Conservation (phyloP, 2,797 vertebrate genomes). For the Sebastes trivittatus region DNA sequence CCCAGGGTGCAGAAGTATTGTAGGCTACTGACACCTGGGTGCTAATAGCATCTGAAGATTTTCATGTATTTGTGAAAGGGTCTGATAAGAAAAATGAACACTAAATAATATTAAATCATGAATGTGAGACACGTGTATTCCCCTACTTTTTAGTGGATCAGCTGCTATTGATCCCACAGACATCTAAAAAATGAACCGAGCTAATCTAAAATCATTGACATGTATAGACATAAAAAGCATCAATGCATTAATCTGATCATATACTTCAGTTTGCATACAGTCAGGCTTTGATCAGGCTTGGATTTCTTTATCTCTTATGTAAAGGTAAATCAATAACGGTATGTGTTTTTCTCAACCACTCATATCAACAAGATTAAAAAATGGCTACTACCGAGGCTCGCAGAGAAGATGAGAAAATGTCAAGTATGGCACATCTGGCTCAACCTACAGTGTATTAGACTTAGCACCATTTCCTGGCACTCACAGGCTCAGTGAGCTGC, state of each 20-base stretch:
- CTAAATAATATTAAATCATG: not conserved
- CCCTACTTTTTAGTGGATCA: not conserved
- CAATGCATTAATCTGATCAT: not conserved
- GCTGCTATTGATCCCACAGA: not conserved
- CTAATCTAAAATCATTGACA: not conserved
- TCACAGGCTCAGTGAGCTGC: constrained; percentile 7
- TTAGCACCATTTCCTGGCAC: constrained; percentile 32
- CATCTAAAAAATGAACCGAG: not conserved
- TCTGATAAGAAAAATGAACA: not conserved
- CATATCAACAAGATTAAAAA: not conserved
- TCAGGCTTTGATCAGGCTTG: not conserved
- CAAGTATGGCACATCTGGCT: constrained; percentile 30
- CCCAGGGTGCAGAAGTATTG: too few relatives aligned
- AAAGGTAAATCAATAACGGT: not conserved
- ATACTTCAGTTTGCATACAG: not conserved
- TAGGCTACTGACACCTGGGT: too few relatives aligned
- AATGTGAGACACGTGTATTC: not conserved
- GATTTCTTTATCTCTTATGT: not conserved
- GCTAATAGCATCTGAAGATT: not conserved
- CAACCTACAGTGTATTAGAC: constrained; percentile 14
- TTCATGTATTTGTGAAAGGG: not conserved
- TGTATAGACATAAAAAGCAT: not conserved
- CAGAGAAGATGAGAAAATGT: constrained; percentile 1
- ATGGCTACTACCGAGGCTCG: not conserved
- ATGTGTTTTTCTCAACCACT: not conserved